Evolutionary conservation across 2,113 vertebrate species (phyloP), one percentile per base, ranked within the genome.

Genomic region (Ophthalmolycus amberensis): DNA sequence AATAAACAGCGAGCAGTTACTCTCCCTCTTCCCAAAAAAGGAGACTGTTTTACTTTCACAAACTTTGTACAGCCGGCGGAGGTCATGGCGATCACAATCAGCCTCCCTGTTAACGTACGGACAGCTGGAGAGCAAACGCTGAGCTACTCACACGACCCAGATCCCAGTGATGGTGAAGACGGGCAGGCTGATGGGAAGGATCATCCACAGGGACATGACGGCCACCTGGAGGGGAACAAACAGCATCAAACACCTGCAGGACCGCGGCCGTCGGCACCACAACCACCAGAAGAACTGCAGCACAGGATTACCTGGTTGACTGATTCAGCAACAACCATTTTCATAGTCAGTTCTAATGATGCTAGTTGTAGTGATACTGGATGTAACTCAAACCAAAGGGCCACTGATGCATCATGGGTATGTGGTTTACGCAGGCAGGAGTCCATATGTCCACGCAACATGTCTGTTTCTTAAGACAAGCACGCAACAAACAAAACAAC

Each of bases 121-220:
- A 66, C 27, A 14, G 3, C 7, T 59, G 32, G 11, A 38, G 20
- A 8, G 20, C 6, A 9, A 3, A 25, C 14, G 22, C 5, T 8
- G 29, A 25, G 42, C 25, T 82, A 96, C 96, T 96, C 88, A 97
- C 96, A 97, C 95, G 6, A 96, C 93, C 96, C 96, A 96, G 89
- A 96, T 96, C 66, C 96, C 96, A 52, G 95, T 93, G 92, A 97
- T 96, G 91, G 94, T 96, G 93, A 96, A 92, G 88, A 96, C 93
- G 0, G 96, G 95, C 60, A 97, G 92, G 71, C 95, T 95, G 92
- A 96, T 34, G 11, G 96, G 96, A 48, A 97, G 90, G 88, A 96
- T 88, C 67, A 90, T 91, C 95, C 96, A 97, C 80, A 94, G 90
- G 16, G 95, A 95, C 96, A 96, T 96, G 81, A 73, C 79, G 88